Conservation (phyloP, 2,113 vertebrate genomes). For the Pan troglodytes region NHGRI_mPanTro3-v2.1_pri NC_072401.2:82642001-82642500, state of each 20-base stretch:
- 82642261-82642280: neutral
- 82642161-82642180: neutral
- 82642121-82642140: neutral
- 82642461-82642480: slow-evolving; percentile 98
- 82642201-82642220: neutral
- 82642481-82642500: slow-evolving; percentile 98
- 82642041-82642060: neutral
- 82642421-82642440: slow-evolving; percentile 96
- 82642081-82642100: neutral
- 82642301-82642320: neutral
- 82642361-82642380: neutral
- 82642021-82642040: neutral
- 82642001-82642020: neutral
- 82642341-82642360: neutral
- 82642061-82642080: neutral
- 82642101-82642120: neutral
- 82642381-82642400: neutral
- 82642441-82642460: slow-evolving; percentile 98
- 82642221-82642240: neutral
- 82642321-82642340: neutral
- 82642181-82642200: neutral
- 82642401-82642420: slow-evolving; percentile 38
- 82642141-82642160: neutral
- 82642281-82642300: neutral
- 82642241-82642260: neutral